A percentile compares a stretch with the other conserved stretches of the same genome.
phyloP scores from a whole-genome alignment of 1,140 invertebrate species.

The Mactra quadrangularis region DNA sequence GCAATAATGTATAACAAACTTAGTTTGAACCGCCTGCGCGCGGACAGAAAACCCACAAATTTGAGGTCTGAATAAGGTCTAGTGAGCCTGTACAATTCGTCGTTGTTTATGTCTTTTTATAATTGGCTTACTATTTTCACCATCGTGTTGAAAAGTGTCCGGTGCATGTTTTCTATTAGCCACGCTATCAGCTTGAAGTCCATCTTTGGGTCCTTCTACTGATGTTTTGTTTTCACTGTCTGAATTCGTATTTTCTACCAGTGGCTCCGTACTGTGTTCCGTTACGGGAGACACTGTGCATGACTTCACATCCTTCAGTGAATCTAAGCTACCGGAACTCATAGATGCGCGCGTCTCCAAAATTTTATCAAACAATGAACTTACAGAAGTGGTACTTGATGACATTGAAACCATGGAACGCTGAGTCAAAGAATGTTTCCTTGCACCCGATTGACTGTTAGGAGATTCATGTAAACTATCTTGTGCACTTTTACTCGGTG shows the following conservation, averaged over 20 bases:
- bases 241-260: neutral
- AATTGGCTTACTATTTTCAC: constrained; percentile 41
- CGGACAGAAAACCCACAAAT: no score
- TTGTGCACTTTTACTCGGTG: no score
- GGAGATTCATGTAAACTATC: no score
- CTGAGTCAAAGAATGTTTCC: constrained; percentile 16
- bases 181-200: no score
- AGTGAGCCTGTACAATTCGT: no score
- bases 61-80: no score
- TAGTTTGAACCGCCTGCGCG: no score
- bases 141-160: neutral
- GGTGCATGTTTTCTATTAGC: constrained; percentile 27
- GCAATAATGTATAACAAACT: no score
- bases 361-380: constrained; percentile 42
- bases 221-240: neutral
- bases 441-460: neutral
- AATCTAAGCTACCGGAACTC: neutral
- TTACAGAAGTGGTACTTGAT: constrained; percentile 18
- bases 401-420: constrained; percentile 26
- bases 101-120: neutral
- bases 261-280: no score
- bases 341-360: constrained; percentile 23
- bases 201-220: neutral
- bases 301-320: neutral
- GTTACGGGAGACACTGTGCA: neutral